phyloP scores from a whole-genome alignment of 2,113 vertebrate species.

The Misgurnus anguillicaudatus region DNA sequence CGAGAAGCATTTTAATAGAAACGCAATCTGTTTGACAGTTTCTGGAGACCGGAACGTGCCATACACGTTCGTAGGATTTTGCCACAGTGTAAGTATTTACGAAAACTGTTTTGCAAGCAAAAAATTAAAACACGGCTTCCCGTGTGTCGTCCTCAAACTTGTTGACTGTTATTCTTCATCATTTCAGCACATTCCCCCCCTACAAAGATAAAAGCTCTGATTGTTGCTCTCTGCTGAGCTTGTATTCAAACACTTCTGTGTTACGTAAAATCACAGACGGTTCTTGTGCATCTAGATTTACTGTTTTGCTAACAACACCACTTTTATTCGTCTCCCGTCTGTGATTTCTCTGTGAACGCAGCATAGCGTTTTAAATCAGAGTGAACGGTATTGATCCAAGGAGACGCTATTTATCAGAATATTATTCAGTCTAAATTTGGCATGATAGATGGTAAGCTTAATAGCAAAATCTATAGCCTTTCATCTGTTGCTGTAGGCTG shows the following conservation, averaged over 20 bases:
- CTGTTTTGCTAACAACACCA: slow-evolving; percentile 40
- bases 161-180: slow-evolving; percentile 38
- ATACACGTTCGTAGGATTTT: slow-evolving; percentile 40
- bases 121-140: slow-evolving; percentile 1
- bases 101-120: slow-evolving; percentile 11
- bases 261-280: slow-evolving; percentile 18
- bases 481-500: slow-evolving; percentile 14
- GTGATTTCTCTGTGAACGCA: neutral
- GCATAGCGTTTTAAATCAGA: slow-evolving; percentile 40
- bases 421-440: slow-evolving; percentile 30
- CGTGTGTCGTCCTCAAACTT: slow-evolving; percentile 9
- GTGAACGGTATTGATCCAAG: slow-evolving; percentile 60
- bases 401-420: slow-evolving; percentile 3
- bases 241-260: slow-evolving; percentile 34
- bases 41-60: slow-evolving; percentile 54
- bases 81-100: neutral
- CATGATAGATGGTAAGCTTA: slow-evolving; percentile 6
- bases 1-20: slow-evolving; percentile 65
- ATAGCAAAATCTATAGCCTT: slow-evolving; percentile 27
- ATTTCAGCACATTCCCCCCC: slow-evolving; percentile 38
- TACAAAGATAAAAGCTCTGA: slow-evolving; percentile 38
- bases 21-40: slow-evolving; percentile 61
- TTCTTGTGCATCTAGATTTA: slow-evolving; percentile 10
- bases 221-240: slow-evolving; percentile 30
- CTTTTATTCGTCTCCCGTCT: slow-evolving; percentile 5